Evolutionary conservation across 2,113 vertebrate genomes (phyloP).

Genomic region (Hypocryptadius cinnamomeus): DNA sequence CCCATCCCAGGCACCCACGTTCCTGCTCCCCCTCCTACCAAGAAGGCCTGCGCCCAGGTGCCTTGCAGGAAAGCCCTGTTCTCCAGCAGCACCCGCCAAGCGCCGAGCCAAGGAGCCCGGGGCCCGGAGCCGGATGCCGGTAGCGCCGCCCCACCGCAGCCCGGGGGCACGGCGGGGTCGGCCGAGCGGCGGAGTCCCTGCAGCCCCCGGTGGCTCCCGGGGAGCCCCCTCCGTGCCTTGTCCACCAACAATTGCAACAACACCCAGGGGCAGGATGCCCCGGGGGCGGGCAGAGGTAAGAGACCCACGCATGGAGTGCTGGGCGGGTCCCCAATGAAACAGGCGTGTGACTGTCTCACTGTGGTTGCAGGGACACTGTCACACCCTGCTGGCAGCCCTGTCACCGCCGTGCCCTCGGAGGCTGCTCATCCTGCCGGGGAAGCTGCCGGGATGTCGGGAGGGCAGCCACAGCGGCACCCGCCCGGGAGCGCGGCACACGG

Average conservation of each 20-base stretch:
- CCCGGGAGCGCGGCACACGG: accelerated
- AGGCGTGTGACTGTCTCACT: accelerated
- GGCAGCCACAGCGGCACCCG: accelerated
- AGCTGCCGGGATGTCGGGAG: accelerated
- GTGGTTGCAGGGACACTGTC: neutral
- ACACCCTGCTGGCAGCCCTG: neutral
- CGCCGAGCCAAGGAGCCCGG: neutral
- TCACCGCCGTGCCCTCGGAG: neutral
- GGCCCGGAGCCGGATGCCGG: neutral
- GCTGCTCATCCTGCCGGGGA: neutral
- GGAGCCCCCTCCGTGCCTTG: neutral
- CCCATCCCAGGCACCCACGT: neutral
- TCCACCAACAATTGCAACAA: constrained; percentile 41
- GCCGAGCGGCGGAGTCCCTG: neutral
- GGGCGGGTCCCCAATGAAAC: neutral
- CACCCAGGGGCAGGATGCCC: neutral
- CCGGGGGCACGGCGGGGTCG: neutral
- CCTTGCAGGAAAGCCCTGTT: constrained; percentile 43
- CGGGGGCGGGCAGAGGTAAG: neutral
- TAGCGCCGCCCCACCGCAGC: neutral
- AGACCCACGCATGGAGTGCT: accelerated
- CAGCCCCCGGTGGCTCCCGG: neutral
- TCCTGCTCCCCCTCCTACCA: constrained; percentile 34
- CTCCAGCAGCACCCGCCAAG: neutral
- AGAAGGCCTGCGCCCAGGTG: constrained; percentile 37